Evolutionary conservation across 2,113 vertebrate genomes (phyloP).

Genomic region (Salvelinus namaycush): DNA sequence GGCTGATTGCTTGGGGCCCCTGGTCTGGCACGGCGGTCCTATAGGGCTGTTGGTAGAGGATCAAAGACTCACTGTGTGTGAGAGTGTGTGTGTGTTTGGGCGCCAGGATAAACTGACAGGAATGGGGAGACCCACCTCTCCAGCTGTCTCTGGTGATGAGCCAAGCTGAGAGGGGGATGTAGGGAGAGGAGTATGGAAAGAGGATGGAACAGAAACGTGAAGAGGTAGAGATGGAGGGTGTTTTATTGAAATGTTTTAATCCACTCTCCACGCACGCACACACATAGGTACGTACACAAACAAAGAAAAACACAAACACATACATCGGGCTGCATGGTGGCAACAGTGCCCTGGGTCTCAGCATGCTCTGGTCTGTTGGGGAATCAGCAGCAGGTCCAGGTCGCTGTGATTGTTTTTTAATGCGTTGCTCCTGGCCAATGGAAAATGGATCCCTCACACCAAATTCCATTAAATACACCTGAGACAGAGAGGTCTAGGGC

Average conservation of each 20-base stretch:
- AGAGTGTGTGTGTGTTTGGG: conserved; percentile 16
- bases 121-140: conserved; percentile 47
- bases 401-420: conserved; percentile 60
- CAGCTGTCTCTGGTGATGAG: conserved; percentile 49
- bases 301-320: conserved; percentile 5
- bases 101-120: conserved; percentile 59
- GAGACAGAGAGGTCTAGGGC: not conserved
- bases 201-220: conserved; percentile 5
- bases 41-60: conserved; percentile 54
- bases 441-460: conserved; percentile 23
- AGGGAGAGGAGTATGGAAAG: not conserved
- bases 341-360: not conserved
- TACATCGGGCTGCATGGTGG: not conserved
- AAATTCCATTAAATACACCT: not conserved
- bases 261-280: not conserved
- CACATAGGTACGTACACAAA: not conserved
- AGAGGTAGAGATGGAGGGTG: not conserved
- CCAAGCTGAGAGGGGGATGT: conserved; percentile 18
- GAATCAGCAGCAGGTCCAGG: conserved; percentile 55
- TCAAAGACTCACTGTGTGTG: conserved; percentile 53
- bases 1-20: conserved; percentile 24
- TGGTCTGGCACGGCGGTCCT: conserved; percentile 19
- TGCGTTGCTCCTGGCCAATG: conserved; percentile 55
- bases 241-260: too few relatives aligned
- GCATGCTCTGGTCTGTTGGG: conserved; percentile 45